These are phyloP conservation scores for Pseudomyrmex flavicornis DNA, from an alignment of 1,140 invertebrate genomes.

Conservation along the genomic window DNA sequence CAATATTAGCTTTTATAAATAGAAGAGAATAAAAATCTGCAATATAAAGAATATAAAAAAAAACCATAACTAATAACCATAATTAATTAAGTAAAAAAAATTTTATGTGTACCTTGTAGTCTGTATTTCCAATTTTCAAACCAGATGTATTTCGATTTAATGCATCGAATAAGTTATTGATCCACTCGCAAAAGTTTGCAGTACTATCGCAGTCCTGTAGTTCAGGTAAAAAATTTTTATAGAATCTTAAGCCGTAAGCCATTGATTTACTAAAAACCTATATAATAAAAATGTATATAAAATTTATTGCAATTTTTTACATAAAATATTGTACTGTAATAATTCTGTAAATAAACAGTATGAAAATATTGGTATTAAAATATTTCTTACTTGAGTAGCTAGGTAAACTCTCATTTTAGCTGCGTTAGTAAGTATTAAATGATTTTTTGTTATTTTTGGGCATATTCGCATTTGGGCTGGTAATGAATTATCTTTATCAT, in stretches of 20 bases:
- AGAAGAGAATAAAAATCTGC: no score
- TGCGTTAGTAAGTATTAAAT: background rate
- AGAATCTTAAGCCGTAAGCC: background rate
- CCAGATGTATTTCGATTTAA: background rate
- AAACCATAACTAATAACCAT: no score
- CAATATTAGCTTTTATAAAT: background rate
- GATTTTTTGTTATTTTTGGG: background rate
- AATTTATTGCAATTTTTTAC: no score
- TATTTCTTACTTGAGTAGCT: background rate
- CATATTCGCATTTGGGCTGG: background rate
- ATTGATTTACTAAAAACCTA: constrained; percentile 18
- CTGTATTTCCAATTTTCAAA: background rate
- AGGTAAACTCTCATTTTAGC: constrained; percentile 11
- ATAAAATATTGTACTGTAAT: background rate
- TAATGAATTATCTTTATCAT: background rate
- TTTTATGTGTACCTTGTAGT: background rate
- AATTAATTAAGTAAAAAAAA: no score
- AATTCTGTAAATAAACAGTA: background rate
- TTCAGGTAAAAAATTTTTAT: constrained; percentile 1
- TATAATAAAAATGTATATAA: background rate
- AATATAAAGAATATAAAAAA: no score
- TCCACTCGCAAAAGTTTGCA: constrained; percentile 14
- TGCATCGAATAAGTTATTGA: constrained; percentile 14
- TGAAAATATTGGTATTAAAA: background rate
- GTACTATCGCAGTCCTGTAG: background rate